phyloP scores from a whole-genome alignment of 2,888 invertebrate genomes.

The Diaperis boleti region DNA sequence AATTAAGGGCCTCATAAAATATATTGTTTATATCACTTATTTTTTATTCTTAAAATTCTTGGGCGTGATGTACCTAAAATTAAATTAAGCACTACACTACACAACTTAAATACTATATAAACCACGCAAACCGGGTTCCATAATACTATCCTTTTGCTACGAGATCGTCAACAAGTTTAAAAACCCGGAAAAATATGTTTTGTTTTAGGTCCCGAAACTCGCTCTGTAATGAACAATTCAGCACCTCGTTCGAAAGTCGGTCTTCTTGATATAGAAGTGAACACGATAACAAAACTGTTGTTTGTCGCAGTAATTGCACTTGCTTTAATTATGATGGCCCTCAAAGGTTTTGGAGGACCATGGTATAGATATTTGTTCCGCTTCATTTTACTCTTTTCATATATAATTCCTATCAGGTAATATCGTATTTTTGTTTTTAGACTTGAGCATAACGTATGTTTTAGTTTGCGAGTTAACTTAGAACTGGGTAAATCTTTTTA shows the following conservation, averaged over 20 bases:
- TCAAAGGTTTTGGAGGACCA: constrained; percentile 96
- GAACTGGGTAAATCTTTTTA: constrained; percentile 99
- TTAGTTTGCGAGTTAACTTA: constrained; percentile 94
- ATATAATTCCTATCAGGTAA: constrained; percentile 97
- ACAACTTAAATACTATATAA: no score
- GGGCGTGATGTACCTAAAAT: no score
- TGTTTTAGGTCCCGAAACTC: constrained; percentile 88
- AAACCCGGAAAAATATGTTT: no score
- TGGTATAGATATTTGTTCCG: constrained; percentile 98
- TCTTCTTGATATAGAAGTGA: constrained; percentile 94
- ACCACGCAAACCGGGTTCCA: no score
- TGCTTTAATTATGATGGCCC: constrained; percentile 93
- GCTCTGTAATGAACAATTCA: constrained; percentile 99
- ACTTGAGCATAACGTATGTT: no score
- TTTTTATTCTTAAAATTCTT: no score
- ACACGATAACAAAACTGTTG: constrained; percentile 94
- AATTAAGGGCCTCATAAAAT: no score
- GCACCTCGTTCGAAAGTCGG: constrained; percentile 97
- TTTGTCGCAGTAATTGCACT: constrained; percentile 92
- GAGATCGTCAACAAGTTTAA: no score
- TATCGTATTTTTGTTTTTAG: no score
- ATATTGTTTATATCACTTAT: no score
- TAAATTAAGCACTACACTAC: no score
- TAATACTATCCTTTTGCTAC: no score
- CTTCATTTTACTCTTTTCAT: constrained; percentile 97